Conservation (phyloP, 2,113 vertebrate genomes). For the Pardalotus punctatus region DNA sequence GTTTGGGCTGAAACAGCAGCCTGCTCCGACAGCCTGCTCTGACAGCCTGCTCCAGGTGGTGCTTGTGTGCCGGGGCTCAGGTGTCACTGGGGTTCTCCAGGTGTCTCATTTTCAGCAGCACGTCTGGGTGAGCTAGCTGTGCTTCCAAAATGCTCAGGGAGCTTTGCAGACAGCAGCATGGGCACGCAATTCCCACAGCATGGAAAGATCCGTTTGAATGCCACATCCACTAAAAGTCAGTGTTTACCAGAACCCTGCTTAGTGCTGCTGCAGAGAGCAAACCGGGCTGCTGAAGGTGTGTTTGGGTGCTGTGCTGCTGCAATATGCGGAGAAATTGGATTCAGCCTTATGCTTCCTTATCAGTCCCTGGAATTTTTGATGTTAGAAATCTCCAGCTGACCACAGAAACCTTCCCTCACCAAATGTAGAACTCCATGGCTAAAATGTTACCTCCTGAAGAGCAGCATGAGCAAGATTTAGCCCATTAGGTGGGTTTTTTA, state of each 20-base stretch:
- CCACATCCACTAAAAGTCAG: accelerated
- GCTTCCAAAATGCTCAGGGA: not conserved
- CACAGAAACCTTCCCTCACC: not conserved
- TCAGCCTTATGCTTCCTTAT: not conserved
- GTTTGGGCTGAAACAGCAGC: not conserved
- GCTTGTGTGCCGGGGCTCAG: not conserved
- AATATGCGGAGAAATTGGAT: not conserved
- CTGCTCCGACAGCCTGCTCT: not conserved
- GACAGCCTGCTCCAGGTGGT: not conserved
- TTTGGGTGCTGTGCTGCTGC: not conserved
- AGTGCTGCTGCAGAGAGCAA: not conserved
- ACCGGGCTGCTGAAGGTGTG: not conserved
- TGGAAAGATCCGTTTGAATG: not conserved
- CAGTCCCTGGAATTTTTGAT: not conserved
- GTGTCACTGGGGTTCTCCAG: not conserved
- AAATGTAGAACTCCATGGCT: not conserved
- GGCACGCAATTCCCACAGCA: not conserved
- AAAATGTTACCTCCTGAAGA: not conserved
- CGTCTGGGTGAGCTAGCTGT: not conserved
- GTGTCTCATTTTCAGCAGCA: not conserved
- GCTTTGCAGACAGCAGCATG: not conserved
- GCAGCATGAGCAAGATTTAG: not conserved
- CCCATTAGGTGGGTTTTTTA: not conserved
- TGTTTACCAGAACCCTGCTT: not conserved
- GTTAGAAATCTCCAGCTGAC: not conserved